Percentiles rank a stretch among this genome's conserved stretches.
Evolutionary conservation across 2,113 vertebrate genomes (phyloP).

Genomic region (human): DNA sequence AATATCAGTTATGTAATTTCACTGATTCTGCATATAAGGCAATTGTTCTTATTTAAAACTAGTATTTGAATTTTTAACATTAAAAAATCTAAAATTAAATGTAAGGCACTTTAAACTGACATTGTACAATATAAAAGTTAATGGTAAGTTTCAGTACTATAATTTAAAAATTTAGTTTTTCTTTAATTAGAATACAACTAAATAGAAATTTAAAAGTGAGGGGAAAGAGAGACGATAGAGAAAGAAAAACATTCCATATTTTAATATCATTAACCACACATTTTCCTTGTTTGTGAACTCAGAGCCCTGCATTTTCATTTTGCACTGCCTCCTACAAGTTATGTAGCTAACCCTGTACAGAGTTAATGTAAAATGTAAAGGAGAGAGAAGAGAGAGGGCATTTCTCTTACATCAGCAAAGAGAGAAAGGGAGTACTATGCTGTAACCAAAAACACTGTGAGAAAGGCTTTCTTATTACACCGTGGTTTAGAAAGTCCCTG

Average conservation of each 20-base stretch:
- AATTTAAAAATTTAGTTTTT: neutral
- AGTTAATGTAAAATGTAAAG: neutral
- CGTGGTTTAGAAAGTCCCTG: neutral
- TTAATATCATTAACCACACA: neutral
- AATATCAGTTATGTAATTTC: neutral
- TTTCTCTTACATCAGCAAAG: neutral
- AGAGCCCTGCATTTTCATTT: neutral
- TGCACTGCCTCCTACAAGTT: neutral
- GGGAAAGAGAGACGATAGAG: neutral
- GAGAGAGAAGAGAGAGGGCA: too few relatives aligned
- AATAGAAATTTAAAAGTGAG: neutral
- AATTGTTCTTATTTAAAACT: neutral
- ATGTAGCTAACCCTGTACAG: fast-evolving
- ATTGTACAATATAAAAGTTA: neutral
- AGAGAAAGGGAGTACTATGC: neutral
- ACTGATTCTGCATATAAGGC: neutral
- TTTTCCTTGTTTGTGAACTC: neutral
- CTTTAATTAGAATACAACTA: neutral
- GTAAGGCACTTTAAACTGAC: neutral
- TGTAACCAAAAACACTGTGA: neutral
- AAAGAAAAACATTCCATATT: neutral
- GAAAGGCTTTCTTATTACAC: neutral
- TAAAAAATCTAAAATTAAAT: neutral
- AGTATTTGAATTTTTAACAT: neutral
- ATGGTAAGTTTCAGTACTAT: neutral